These are phyloP conservation scores for Numenius arquata DNA, from an alignment of 2,113 vertebrate species.

Conservation along the genomic window DNA sequence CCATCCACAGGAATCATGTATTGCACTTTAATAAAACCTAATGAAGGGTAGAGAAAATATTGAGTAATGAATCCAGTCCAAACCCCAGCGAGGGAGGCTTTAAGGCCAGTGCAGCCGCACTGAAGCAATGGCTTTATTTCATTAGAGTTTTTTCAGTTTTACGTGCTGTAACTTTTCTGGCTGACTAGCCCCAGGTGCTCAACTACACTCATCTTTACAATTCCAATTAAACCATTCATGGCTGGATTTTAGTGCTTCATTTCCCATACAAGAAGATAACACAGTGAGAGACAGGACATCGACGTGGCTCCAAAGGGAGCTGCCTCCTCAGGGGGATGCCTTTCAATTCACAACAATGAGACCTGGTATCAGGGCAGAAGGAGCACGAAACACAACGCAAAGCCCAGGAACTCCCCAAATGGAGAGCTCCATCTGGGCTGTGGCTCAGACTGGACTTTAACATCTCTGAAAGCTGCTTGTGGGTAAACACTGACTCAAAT, in stretches of 20 bases:
- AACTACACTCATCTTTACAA: neutral
- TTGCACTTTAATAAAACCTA: neutral
- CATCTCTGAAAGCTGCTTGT: neutral
- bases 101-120: neutral
- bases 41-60: neutral
- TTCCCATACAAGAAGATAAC: neutral
- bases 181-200: conserved; percentile 15
- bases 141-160: neutral
- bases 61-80: neutral
- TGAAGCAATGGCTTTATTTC: neutral
- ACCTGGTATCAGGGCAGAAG: neutral
- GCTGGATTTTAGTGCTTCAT: neutral
- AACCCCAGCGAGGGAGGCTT: neutral
- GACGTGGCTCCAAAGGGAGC: neutral
- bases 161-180: neutral
- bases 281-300: neutral
- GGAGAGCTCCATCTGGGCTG: neutral
- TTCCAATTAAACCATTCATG: neutral
- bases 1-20: neutral
- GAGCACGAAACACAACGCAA: neutral
- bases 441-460: neutral
- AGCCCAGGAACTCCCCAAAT: neutral
- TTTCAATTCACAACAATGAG: neutral
- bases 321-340: neutral
- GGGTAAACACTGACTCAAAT: neutral